Evolutionary conservation across 92 coral and sea anemone species (phyloP), one percentile per base, ranked within the genome.

Genomic region (Porites cylindrica): DNA sequence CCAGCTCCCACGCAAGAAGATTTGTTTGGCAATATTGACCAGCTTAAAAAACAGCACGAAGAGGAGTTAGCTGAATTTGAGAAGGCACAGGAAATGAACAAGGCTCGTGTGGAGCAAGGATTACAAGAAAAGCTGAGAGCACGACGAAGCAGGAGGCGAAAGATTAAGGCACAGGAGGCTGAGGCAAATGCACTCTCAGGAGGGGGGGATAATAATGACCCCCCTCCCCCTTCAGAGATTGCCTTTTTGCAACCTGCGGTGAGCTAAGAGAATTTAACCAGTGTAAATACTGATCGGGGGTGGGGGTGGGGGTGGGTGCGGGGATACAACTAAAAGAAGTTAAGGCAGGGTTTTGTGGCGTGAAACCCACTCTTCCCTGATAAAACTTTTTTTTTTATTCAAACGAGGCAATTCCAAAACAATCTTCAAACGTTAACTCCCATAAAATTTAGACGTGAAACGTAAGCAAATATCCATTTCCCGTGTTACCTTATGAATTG

Each of bases 31-130:
- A 90, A 96, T 59, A 96, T 96, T 70, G 99, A 95, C 51, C 94
- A 96, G 75, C 85, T 96, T 18, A 96, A 95, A 90, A 95, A 94
- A 77, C 96, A 95, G 18, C 98, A 96, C 38, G 99, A 96, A 72
- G 98, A 96, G 75, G 98, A 96, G 26, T 80, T 96, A 23, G 98
- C 98, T 16, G 97, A 96, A 91, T 96, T 96, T 83, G 96, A 96
- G 77, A 95, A 92, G 82, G 94, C 94, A 8, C 99, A 96, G 79
- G 98, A 96, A 66, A 68, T 96, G 75, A 96, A 96, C 82, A 94
- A 94, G 73, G 94, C 98, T 16, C 91, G 99, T 4, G 95, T 95
- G 38, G 97, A 95, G 11, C 99, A 96, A 77, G 98, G 98, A 20
- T 85, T 96, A 51, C 99, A 96, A 78, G 99, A 96, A 87, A 96